Evolutionary conservation across 2,797 vertebrate genomes (phyloP), one percentile per base, ranked within the genome.

Genomic region (Iguana delicatissima): DNA sequence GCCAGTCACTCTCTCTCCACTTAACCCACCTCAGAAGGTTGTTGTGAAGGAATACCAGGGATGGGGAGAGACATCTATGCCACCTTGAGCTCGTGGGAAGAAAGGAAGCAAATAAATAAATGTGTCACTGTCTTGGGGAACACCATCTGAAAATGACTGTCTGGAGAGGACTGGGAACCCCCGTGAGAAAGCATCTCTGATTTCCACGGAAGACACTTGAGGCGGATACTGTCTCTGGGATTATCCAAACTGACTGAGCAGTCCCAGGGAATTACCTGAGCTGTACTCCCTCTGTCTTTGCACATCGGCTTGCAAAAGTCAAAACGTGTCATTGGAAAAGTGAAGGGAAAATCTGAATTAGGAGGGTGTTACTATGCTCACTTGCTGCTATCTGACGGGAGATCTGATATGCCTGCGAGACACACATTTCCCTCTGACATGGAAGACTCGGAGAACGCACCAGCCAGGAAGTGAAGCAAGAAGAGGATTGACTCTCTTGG

Each of bases 381-480:
- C 20, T 76, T 57, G 50, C 72, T 76, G 52, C 72, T 76, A 76
- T 76, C 85, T 18, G 69, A 59, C 9, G 72, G 59, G 72, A 38
- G 50, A 59, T 86, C 73, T 76, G 85, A 86, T 74, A 73, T 86
- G 73, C 73, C 50, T 38, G 72, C 72, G 57, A 46, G 69, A 86
- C 22, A 86, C 85, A 16, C 50, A 52, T 62, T 76, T 59, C 73
- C 72, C 16, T 57, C 22, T 38, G 72, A 52, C 22, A 10, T 2
- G 35, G 72, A 76, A 86, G 52, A 52, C 67, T 73, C 72, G 50
- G 67, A 85, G 50, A 32, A 52, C 46, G 0, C 35, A 50, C 83
- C 62, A 35, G 69, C 50, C 67, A 35, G 74, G 26, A 55, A 35
- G 20, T 32, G 52, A 74, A 13, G 32, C 73, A 57, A 74, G 52